Base-by-base conservation (phyloP, 2,113 vertebrate species). In the Oriolus oriolus region DNA sequence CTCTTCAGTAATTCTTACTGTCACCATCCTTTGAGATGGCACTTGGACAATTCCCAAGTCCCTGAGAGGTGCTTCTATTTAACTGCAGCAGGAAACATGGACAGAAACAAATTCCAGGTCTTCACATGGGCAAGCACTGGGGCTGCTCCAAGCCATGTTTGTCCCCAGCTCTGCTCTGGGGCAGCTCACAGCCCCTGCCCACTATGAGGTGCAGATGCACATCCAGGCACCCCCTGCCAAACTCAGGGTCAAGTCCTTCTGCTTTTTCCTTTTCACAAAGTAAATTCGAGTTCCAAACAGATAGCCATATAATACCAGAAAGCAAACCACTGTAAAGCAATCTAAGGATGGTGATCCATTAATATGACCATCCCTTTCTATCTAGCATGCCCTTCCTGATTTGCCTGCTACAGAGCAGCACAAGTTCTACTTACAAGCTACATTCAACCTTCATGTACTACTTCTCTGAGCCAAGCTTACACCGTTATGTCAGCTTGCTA, bases 161-260 rank as follows among this genome's bases (percentile, higher is more conserved):
- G 27, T 64, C 20, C 28, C 8, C 30, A 1, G 15, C 12, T 21
- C 28, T 53, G 28, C 44, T 50, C 57, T 15, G 56, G 1, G 4
- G n/a, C 68, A 65, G 41, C 27, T 76, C 28, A 11, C 56, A 37
- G 7, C 1, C 41, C 10, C 37, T 56, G 33, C 39, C 44, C 59
- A 28, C 13, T 2, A 16, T 0, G 0, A 50, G 47, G 31, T 3
- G 8, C 0, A 0, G 33, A 23, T 5, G 1, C 21, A 24, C 24
- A 41, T 35, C 42, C 21, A 22, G 19, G 13, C 23, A 27, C 35
- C 0, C 0, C 24, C 11, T 3, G 11, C 31, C 3, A 0, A 70
- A 33, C 37, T 61, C 66, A 13, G n/a, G 3, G 14, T 53, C 11
- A 31, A 6, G 7, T 15, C 6, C 42, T 53, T 31, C 49, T 91